phyloP scores from a whole-genome alignment of 2,113 vertebrate genomes.

The Gallinago jamesoni region DNA sequence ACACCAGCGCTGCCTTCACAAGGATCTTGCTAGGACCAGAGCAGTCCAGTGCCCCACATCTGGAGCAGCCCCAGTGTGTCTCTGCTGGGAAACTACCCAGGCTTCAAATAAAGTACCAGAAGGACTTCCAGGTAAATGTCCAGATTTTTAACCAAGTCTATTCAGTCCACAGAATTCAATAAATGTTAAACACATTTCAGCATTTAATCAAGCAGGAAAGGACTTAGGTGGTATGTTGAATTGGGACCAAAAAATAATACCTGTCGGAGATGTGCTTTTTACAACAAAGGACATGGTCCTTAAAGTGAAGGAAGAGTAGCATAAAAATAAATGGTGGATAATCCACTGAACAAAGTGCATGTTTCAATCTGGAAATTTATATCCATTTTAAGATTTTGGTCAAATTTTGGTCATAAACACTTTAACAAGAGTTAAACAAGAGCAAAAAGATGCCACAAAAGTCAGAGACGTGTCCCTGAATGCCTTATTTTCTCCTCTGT shows the following conservation, averaged over 20 bases:
- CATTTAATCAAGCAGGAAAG: not conserved
- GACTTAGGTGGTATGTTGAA: not conserved
- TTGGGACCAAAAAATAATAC: not conserved
- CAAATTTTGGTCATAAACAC: not conserved
- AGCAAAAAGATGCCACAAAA: not conserved
- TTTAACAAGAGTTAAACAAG: not conserved
- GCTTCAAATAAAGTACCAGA: not conserved
- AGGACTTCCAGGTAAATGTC: not conserved
- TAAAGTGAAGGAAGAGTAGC: not conserved
- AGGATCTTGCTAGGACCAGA: not conserved
- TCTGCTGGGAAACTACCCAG: not conserved
- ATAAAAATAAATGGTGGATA: not conserved
- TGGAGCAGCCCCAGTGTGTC: not conserved
- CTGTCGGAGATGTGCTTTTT: not conserved
- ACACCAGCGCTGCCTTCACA: rapidly evolving
- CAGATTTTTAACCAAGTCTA: not conserved
- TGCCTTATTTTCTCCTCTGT: not conserved
- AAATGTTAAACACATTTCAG: not conserved
- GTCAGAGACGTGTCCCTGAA: not conserved
- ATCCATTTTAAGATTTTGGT: not conserved
- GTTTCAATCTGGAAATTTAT: not conserved
- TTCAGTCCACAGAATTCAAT: not conserved
- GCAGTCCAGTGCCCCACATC: not conserved
- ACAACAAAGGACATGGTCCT: not conserved
- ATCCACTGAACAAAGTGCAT: not conserved